These are phyloP conservation scores for Yasuhikotakia modesta DNA, from an alignment of 2,797 vertebrate genomes.

Conservation along the genomic window DNA sequence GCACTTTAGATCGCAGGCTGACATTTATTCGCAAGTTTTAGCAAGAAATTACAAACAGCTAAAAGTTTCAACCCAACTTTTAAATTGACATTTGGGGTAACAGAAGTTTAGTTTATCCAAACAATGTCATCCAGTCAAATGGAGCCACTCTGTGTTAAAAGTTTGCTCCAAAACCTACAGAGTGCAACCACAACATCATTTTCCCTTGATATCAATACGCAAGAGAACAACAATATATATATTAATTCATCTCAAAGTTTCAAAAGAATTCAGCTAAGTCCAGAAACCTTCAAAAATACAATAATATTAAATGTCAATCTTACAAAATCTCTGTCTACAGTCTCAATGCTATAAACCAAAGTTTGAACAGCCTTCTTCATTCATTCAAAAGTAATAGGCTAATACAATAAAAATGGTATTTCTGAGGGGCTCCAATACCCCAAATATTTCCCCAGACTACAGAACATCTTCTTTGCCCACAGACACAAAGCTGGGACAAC, in stretches of 20 bases:
- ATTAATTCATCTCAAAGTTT: neutral
- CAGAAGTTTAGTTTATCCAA: neutral
- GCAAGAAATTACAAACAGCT: slow-evolving; percentile 16
- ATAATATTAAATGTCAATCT: neutral
- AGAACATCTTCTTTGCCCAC: neutral
- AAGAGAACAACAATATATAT: neutral
- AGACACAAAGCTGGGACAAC: neutral
- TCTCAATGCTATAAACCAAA: neutral
- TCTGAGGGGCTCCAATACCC: neutral
- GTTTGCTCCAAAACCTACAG: neutral
- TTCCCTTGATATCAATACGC: neutral
- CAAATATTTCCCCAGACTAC: neutral
- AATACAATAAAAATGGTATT: neutral
- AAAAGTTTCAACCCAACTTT: neutral
- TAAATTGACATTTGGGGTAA: neutral
- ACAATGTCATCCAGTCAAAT: neutral
- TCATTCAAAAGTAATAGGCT: neutral
- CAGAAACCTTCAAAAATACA: neutral
- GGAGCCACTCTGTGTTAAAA: slow-evolving; percentile 31
- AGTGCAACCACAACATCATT: neutral
- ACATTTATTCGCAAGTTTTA: slow-evolving; percentile 8
- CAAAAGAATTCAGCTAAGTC: neutral
- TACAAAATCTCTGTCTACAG: neutral
- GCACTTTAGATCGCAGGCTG: slow-evolving; percentile 12
- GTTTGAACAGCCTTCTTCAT: neutral